phyloP scores from a whole-genome alignment of 1,140 invertebrate species.

The Drosophila parvula region DNA sequence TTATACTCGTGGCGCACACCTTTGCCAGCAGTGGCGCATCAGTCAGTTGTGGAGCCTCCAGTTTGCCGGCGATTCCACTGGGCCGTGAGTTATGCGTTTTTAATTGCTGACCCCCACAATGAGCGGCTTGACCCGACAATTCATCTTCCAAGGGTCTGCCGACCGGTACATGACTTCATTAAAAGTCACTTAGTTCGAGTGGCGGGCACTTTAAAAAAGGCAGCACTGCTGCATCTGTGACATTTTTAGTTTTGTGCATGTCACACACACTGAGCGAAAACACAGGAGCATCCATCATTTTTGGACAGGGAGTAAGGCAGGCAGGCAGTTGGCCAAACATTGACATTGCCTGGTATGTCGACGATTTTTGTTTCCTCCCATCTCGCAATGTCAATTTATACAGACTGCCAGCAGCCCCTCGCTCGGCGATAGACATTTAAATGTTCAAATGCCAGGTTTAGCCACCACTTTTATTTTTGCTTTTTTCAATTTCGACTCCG shows the following conservation, averaged over 20 bases:
- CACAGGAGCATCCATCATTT: conserved; percentile 21
- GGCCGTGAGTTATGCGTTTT: conserved; percentile 76
- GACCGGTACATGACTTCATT: conserved; percentile 50
- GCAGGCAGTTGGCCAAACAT: conserved; percentile 29
- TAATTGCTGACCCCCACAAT: conserved; percentile 68
- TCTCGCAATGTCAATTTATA: conserved; percentile 44
- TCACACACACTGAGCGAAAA: conserved; percentile 22
- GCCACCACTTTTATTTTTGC: conserved; percentile 19
- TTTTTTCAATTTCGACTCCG: background rate
- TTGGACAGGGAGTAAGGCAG: background rate
- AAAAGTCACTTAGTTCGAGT: conserved; percentile 53
- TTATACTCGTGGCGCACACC: conserved; percentile 51
- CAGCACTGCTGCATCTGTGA: conserved; percentile 6
- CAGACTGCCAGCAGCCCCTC: conserved; percentile 10
- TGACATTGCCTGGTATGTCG: conserved; percentile 36
- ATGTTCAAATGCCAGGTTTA: conserved; percentile 44
- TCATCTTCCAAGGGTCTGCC: conserved; percentile 61
- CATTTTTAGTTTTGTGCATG: conserved; percentile 26
- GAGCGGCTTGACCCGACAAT: conserved; percentile 56
- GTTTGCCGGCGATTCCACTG: conserved; percentile 37
- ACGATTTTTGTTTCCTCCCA: conserved; percentile 23
- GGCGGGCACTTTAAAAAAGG: conserved; percentile 42
- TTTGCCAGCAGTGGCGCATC: conserved; percentile 19
- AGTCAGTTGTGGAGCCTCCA: conserved; percentile 3
- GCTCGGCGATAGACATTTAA: conserved; percentile 46